Conservation (phyloP, 2,888 invertebrate species). For the Mamestra brassicae region DNA sequence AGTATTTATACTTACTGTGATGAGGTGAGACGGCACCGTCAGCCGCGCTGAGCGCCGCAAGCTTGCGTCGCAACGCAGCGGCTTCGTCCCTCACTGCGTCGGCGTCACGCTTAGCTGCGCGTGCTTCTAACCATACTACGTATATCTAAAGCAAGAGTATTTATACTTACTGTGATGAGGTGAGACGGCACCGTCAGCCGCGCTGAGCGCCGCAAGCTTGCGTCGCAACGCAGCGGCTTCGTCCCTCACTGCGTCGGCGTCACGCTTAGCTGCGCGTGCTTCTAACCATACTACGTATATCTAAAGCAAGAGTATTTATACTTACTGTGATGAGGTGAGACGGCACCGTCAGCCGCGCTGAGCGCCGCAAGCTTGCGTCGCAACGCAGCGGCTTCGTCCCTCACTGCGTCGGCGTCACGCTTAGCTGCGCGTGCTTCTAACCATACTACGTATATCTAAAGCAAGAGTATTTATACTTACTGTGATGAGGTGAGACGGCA, state of each 20-base stretch:
- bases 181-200: constrained; percentile 55
- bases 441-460: background rate
- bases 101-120: background rate
- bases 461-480: constrained; percentile 58
- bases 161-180: constrained; percentile 74
- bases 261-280: background rate
- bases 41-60: background rate
- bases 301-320: constrained; percentile 7
- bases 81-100: background rate
- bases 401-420: background rate
- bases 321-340: constrained; percentile 72
- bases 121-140: constrained; percentile 92
- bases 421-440: background rate
- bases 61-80: constrained; percentile 60
- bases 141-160: constrained; percentile 71
- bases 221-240: constrained; percentile 82
- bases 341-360: background rate
- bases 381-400: background rate
- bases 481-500: constrained; percentile 79
- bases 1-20: constrained; percentile 66
- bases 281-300: constrained; percentile 79
- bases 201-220: constrained; percentile 74
- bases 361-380: constrained; percentile 60
- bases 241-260: constrained; percentile 92
- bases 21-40: constrained; percentile 61